Conservation (phyloP, 64 coral and sea anemone genomes). For the Platygyra sinensis region DNA sequence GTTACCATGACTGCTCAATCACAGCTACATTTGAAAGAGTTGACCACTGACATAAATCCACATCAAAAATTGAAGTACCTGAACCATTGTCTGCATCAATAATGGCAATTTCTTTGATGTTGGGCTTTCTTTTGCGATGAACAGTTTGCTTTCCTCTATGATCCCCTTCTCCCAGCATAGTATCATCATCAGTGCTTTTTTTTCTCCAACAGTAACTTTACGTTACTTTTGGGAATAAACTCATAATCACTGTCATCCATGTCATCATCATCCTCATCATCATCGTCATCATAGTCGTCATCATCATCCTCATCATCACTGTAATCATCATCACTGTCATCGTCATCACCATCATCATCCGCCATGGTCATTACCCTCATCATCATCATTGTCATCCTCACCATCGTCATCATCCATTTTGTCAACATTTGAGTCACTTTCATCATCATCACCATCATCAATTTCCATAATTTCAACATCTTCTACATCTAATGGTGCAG, state of each 20-base stretch:
- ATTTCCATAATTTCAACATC: not conserved
- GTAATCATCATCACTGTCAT: not conserved
- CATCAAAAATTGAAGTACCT: not conserved
- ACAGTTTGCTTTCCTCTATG: not conserved
- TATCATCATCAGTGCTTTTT: not conserved
- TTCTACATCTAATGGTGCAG: not conserved
- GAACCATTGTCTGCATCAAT: not conserved
- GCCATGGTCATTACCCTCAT: too few species aligned
- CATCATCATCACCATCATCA: not conserved
- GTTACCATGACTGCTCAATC: too few species aligned
- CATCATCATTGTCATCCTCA: not conserved
- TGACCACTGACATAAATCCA: too few species aligned
- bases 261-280: not conserved
- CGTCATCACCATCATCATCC: not conserved
- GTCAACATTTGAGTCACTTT: not conserved
- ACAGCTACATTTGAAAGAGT: too few species aligned
- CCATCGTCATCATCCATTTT: not conserved
- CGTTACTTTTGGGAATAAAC: slow-evolving; percentile 29
- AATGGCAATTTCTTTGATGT: not conserved
- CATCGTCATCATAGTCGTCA: not conserved
- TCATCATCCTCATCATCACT: not conserved
- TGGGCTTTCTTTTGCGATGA: slow-evolving; percentile 2
- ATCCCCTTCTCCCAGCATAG: not conserved
- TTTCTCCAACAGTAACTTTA: not conserved
- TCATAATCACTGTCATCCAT: slow-evolving; percentile 17